phyloP scores from a whole-genome alignment of 2,888 invertebrate genomes.

The Nomada lathburiana region DNA sequence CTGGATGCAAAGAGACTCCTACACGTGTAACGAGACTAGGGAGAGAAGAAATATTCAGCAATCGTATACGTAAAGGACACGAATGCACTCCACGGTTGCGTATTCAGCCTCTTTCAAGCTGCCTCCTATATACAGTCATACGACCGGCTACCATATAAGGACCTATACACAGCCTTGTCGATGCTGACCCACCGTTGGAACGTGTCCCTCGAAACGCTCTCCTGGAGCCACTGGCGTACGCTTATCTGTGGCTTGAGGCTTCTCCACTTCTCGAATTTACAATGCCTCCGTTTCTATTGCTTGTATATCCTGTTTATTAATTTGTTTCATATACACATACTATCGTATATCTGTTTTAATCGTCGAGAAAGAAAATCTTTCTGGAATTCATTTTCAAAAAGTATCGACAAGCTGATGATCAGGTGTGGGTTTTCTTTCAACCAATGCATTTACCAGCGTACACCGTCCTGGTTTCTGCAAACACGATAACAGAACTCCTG shows the following conservation, averaged over 20 bases:
- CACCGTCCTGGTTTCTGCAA: too few species aligned
- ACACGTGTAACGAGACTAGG: conserved; percentile 21
- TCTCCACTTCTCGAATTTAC: conserved; percentile 6
- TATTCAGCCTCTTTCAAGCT: conserved; percentile 79
- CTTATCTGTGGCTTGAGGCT: background rate
- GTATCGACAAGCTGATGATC: background rate
- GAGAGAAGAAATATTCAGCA: conserved; percentile 52
- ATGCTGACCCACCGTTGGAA: conserved; percentile 73
- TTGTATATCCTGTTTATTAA: background rate
- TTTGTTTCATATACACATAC: too few species aligned
- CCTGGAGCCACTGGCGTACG: conserved; percentile 51
- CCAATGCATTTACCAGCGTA: background rate
- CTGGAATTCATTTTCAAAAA: background rate
- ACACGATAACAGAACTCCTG: conserved; percentile 2
- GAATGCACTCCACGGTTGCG: conserved; percentile 69
- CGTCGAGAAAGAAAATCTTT: background rate
- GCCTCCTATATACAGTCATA: conserved; percentile 76
- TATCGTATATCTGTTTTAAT: too few species aligned
- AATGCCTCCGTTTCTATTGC: background rate
- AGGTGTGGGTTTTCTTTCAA: too few species aligned
- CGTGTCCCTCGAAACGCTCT: conserved; percentile 70
- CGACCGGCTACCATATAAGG: conserved; percentile 80
- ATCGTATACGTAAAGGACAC: conserved; percentile 60
- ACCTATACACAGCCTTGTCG: conserved; percentile 75
- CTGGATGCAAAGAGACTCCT: conserved; percentile 19